phyloP scores from a whole-genome alignment of 2,113 vertebrate genomes.

The Catagonus wagneri region DNA sequence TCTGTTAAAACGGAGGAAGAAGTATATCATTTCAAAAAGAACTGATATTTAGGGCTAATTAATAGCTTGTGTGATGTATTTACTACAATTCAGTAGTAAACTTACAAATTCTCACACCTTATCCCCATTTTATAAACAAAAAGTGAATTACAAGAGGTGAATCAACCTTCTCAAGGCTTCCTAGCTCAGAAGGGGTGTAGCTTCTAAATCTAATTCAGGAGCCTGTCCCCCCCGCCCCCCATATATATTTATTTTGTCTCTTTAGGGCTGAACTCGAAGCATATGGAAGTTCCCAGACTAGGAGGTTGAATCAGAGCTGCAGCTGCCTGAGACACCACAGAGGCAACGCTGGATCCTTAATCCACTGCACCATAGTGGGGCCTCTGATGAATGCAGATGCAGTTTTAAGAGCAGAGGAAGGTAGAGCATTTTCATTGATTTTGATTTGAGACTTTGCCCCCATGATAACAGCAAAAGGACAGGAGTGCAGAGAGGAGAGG shows the following conservation, averaged over 20 bases:
- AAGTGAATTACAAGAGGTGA: not conserved
- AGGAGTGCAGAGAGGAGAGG: not conserved
- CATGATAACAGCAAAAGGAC: not conserved
- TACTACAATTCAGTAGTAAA: not conserved
- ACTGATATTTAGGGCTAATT: not conserved
- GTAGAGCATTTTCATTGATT: constrained; percentile 24
- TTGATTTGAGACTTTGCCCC: not conserved
- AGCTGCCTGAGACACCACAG: too few relatives aligned
- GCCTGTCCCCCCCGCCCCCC: too few relatives aligned
- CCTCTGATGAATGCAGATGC: too few relatives aligned
- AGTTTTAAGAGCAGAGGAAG: constrained; percentile 36
- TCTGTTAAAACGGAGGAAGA: too few relatives aligned
- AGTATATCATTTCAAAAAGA: not conserved
- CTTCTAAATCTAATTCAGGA: not conserved
- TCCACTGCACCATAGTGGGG: too few relatives aligned
- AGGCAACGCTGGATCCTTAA: too few relatives aligned
- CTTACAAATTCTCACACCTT: not conserved
- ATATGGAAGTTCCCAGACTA: too few relatives aligned
- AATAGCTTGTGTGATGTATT: not conserved
- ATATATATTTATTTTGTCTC: too few relatives aligned
- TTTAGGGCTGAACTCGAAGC: too few relatives aligned
- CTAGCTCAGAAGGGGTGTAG: not conserved
- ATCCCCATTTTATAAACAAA: not conserved
- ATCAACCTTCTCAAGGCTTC: not conserved
- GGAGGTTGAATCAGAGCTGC: too few relatives aligned